Evolutionary conservation across 2,888 invertebrate species (phyloP).

Genomic region (Monopis laevigella): DNA sequence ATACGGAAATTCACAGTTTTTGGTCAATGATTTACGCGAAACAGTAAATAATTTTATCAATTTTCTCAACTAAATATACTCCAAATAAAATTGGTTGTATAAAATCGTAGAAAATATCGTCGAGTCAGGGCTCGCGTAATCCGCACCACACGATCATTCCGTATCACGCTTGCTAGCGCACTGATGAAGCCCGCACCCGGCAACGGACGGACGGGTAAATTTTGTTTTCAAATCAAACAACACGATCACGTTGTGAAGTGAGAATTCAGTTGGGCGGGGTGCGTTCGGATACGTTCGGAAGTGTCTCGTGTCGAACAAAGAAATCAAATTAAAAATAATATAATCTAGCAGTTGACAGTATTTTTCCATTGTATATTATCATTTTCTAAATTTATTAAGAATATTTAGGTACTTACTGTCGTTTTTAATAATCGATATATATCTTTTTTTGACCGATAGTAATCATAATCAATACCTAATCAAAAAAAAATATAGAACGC

Average conservation of each 20-base stretch:
- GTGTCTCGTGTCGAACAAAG: no score
- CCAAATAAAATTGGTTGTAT: slow-evolving; percentile 56
- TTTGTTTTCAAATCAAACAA: slow-evolving; percentile 62
- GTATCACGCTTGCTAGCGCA: slow-evolving; percentile 68
- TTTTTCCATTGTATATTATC: no score
- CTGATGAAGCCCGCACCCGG: slow-evolving; percentile 21
- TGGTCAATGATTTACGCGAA: slow-evolving; percentile 63
- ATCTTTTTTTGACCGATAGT: no score
- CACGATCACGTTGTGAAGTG: slow-evolving; percentile 56
- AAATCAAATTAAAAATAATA: no score
- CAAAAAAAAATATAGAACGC: no score
- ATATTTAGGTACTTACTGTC: no score
- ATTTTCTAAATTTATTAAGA: no score
- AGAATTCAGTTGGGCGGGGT: slow-evolving; percentile 30
- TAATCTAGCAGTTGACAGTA: no score
- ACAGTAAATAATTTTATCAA: slow-evolving; percentile 45
- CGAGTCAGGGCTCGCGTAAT: slow-evolving; percentile 65
- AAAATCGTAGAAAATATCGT: slow-evolving; percentile 57
- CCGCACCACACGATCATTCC: slow-evolving; percentile 68
- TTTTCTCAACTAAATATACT: slow-evolving; percentile 54
- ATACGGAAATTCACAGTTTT: slow-evolving; percentile 61
- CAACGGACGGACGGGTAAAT: slow-evolving; percentile 29
- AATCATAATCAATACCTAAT: no score
- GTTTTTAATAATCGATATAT: no score
- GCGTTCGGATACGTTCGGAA: slow-evolving; percentile 3